A percentile compares a stretch with the other conserved stretches of the same genome.
Conservation (phyloP, 2,113 vertebrate species). For the Protomyctophum bolini region DNA sequence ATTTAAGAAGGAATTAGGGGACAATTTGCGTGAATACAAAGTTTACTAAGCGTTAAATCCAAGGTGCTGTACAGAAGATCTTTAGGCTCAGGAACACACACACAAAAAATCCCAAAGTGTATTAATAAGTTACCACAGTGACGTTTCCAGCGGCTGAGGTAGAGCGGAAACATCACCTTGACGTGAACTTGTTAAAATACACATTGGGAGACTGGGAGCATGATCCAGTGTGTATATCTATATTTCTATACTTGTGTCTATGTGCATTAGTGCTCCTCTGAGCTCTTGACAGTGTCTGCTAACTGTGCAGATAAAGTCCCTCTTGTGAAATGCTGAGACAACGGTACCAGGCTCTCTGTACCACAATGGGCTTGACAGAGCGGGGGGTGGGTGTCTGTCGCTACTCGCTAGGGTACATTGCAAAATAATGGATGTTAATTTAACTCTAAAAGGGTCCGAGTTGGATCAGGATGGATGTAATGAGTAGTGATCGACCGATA, state of each 20-base stretch:
- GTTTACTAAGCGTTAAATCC: no score
- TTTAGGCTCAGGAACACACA: no score
- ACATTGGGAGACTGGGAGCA: neutral
- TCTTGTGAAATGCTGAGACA: slow-evolving; percentile 23
- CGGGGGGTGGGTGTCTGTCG: slow-evolving; percentile 11
- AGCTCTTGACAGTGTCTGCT: slow-evolving; percentile 49
- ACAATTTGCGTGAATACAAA: slow-evolving; percentile 40
- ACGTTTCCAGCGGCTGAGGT: no score
- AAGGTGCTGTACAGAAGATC: no score
- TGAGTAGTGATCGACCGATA: no score
- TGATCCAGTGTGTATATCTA: slow-evolving; percentile 20
- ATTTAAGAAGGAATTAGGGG: neutral
- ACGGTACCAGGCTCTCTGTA: slow-evolving; percentile 23
- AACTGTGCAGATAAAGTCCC: slow-evolving; percentile 45
- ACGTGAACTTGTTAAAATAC: no score
- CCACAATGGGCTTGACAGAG: slow-evolving; percentile 18
- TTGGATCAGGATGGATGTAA: neutral
- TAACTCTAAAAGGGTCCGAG: neutral
- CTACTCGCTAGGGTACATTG: no score
- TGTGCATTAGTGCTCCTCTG: slow-evolving; percentile 43
- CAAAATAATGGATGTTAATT: no score
- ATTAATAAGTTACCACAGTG: no score
- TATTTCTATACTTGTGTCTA: slow-evolving; percentile 27
- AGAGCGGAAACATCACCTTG: no score
- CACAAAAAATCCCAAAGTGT: no score